Evolutionary conservation across 2,113 vertebrate species (phyloP).

Genomic region (Campylomormyrus tamandua): DNA sequence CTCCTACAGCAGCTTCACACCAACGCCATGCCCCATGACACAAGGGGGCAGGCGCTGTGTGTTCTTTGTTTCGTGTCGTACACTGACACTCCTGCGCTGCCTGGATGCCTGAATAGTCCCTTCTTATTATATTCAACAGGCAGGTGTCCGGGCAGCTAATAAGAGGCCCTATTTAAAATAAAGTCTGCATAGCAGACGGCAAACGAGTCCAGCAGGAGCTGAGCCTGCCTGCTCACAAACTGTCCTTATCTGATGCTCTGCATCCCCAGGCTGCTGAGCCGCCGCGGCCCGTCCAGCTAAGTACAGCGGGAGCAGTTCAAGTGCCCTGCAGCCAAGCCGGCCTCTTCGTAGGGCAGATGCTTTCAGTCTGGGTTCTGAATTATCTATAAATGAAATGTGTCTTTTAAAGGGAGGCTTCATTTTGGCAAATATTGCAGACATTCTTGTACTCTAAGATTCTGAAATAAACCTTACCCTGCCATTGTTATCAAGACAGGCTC

Average conservation of each 20-base stretch:
- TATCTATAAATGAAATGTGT: not conserved
- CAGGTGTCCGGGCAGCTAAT: not conserved
- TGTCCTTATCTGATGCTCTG: constrained; percentile 29
- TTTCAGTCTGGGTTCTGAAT: not conserved
- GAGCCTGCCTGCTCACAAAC: not conserved
- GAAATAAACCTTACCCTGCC: not conserved
- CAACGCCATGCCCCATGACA: not conserved
- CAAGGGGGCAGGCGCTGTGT: constrained; percentile 9
- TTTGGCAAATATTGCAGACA: not conserved
- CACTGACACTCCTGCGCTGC: not conserved
- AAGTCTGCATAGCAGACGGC: not conserved
- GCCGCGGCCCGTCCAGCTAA: not conserved
- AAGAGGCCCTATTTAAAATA: not conserved
- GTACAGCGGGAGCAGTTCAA: too few relatives aligned
- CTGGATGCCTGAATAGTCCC: not conserved
- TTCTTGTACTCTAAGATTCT: not conserved
- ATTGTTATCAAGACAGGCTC: not conserved
- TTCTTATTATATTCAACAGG: not conserved
- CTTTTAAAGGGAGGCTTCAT: not conserved
- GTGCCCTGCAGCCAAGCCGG: not conserved
- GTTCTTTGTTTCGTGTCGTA: not conserved
- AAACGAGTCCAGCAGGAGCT: not conserved
- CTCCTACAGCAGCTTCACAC: not conserved
- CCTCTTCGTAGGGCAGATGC: not conserved
- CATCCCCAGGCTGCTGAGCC: constrained; percentile 27